A percentile compares a stretch with the other conserved stretches of the same genome.
Conservation (phyloP, 2,888 invertebrate genomes). For the Oscheius sp. region DNA sequence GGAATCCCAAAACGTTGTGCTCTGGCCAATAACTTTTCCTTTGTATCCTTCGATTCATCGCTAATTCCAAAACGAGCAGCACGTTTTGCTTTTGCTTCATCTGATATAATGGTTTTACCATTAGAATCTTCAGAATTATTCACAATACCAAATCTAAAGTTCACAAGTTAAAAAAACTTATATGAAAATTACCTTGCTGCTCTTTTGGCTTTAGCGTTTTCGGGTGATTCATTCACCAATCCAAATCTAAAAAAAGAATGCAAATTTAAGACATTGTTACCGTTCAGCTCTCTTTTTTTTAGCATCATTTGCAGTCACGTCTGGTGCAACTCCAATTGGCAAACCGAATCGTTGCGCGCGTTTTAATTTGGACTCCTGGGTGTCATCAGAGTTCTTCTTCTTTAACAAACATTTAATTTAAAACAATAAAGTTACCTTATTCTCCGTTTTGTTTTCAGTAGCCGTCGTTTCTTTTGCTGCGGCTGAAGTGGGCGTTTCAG, state of each 20-base stretch:
- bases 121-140: not conserved
- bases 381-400: conserved; percentile 7
- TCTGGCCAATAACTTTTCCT: conserved; percentile 26
- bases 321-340: conserved; percentile 16
- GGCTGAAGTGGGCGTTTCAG: not conserved
- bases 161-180: not conserved
- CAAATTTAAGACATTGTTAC: not conserved
- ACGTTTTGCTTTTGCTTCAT: conserved; percentile 15
- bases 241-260: conserved; percentile 29
- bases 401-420: not conserved
- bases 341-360: conserved; percentile 29
- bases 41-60: not conserved
- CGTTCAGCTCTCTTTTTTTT: conserved; percentile 34
- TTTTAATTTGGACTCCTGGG: conserved; percentile 18
- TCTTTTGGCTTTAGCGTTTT: conserved; percentile 35
- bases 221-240: conserved; percentile 7
- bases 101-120: not conserved
- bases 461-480: not conserved
- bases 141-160: conserved; percentile 14
- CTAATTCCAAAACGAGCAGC: conserved; percentile 26
- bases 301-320: conserved; percentile 13
- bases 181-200: conserved; percentile 29
- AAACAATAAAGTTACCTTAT: not conserved
- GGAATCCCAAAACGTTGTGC: conserved; percentile 27
- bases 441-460: not conserved